Percentiles rank a stretch among this genome's conserved stretches.
Conservation (phyloP, 2,113 vertebrate species). For the Coptodon bakossiorum region DNA sequence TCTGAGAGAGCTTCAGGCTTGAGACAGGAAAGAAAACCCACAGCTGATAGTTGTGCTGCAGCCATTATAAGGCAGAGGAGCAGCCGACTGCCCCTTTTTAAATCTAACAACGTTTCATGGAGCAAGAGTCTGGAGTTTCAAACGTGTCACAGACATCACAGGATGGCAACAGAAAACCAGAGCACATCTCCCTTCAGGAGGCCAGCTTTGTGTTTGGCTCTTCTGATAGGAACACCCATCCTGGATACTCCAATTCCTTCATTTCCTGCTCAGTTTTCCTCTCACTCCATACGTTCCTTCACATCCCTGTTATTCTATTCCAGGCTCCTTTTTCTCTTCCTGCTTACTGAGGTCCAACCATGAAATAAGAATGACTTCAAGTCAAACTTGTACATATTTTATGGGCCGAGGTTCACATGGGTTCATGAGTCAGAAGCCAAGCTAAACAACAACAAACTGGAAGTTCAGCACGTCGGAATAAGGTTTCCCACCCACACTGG, state of each 20-base stretch:
- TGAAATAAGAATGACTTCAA: neutral
- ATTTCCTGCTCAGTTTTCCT: neutral
- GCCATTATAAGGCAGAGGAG: rapidly evolving
- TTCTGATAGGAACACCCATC: slow-evolving; percentile 9
- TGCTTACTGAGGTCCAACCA: neutral
- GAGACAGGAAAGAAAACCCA: neutral
- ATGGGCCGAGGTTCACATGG: neutral
- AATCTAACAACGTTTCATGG: rapidly evolving
- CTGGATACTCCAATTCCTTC: neutral
- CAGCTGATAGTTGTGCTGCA: neutral
- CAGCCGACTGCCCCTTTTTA: neutral
- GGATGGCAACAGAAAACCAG: neutral
- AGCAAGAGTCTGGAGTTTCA: neutral
- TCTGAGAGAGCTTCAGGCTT: neutral
- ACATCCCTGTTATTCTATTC: neutral
- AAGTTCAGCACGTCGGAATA: neutral
- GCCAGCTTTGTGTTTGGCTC: neutral
- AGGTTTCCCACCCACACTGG: rapidly evolving
- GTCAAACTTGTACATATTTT: neutral
- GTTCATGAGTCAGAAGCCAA: neutral
- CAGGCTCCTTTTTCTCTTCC: neutral
- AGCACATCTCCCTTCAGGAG: neutral
- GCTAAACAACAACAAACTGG: rapidly evolving
- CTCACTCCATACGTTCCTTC: neutral
- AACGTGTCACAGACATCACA: neutral